Conservation (phyloP, 2,113 vertebrate genomes). For the Sinocyclocheilus anshuiensis region DNA sequence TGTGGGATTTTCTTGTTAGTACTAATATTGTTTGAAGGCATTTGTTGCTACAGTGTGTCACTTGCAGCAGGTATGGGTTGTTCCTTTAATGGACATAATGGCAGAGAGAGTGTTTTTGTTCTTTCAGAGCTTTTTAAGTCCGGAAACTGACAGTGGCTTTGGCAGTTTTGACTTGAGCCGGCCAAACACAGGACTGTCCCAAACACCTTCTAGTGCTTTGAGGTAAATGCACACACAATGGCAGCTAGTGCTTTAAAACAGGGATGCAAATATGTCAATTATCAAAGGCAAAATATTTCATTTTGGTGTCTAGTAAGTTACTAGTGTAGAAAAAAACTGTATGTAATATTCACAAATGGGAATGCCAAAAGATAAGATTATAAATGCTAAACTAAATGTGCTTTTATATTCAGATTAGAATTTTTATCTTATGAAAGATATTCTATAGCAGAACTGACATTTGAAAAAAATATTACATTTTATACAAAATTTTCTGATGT, state of each 20-base stretch:
- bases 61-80: background rate
- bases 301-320: too few relatives aligned
- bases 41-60: background rate
- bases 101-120: slow-evolving; percentile 10
- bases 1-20: background rate
- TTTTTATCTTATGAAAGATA: background rate
- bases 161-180: slow-evolving; percentile 68
- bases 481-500: background rate
- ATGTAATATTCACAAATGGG: background rate
- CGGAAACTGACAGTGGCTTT: slow-evolving; percentile 72
- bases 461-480: background rate
- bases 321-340: background rate
- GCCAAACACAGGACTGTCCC: slow-evolving; percentile 56
- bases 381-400: background rate
- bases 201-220: slow-evolving; percentile 55
- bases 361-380: background rate
- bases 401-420: background rate
- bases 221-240: slow-evolving; percentile 58
- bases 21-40: background rate
- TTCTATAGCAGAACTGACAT: background rate
- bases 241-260: background rate
- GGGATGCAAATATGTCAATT: background rate
- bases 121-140: slow-evolving; percentile 67
- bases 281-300: too few relatives aligned
- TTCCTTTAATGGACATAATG: background rate